phyloP scores from a whole-genome alignment of 2,888 invertebrate species.

The Caenorhabditis becei region DNA sequence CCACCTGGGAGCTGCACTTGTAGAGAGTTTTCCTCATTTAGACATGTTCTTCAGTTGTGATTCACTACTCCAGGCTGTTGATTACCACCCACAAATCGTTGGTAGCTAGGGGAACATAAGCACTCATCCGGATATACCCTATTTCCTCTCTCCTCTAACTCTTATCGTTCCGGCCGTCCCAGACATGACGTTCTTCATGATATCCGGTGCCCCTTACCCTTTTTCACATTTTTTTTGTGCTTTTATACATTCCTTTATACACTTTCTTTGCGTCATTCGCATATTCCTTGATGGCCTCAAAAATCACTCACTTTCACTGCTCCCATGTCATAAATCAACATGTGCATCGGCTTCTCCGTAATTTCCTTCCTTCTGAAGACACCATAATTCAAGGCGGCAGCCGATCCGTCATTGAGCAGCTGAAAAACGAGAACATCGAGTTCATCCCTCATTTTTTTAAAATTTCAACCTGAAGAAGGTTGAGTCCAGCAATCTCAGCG shows the following conservation, averaged over 20 bases:
- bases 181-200: too few species aligned
- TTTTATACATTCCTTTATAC: neutral
- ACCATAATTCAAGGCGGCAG: constrained; percentile 97
- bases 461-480: constrained; percentile 85
- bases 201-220: too few species aligned
- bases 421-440: constrained; percentile 84
- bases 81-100: too few species aligned
- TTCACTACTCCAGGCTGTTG: too few species aligned
- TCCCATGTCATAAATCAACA: constrained; percentile 98
- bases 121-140: too few species aligned
- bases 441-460: neutral
- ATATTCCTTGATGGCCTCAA: neutral
- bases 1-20: too few species aligned
- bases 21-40: too few species aligned
- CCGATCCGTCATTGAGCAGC: constrained; percentile 95
- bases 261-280: too few species aligned
- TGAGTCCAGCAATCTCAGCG: constrained; percentile 92
- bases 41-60: too few species aligned
- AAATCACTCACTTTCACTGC: constrained; percentile 86
- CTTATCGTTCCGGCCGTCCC: too few species aligned
- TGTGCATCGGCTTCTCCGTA: constrained; percentile 80
- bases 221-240: neutral
- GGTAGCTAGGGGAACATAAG: too few species aligned
- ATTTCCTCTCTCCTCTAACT: too few species aligned
- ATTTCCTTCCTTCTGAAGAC: constrained; percentile 91